Percentiles rank a stretch among this genome's conserved stretches.
phyloP scores from a whole-genome alignment of 2,888 invertebrate genomes.

The Drosophila colorata region DNA sequence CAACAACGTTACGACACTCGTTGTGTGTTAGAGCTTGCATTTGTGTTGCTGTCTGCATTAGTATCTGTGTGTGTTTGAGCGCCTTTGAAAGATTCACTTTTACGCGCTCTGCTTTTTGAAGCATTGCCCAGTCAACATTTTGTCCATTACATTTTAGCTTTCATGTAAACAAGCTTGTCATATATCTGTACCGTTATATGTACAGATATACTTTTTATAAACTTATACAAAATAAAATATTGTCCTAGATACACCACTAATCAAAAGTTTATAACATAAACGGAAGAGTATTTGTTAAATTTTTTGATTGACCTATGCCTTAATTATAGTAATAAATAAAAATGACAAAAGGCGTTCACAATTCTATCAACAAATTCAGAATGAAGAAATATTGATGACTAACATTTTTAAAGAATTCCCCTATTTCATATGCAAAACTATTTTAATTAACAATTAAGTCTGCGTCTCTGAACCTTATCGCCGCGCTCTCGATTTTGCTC shows the following conservation, averaged over 20 bases:
- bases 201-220: too few species aligned
- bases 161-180: background rate
- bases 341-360: background rate
- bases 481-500: conserved; percentile 26
- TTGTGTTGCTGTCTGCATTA: conserved; percentile 42
- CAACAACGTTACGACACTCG: conserved; percentile 76
- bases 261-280: too few species aligned
- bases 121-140: conserved; percentile 55
- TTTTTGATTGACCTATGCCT: too few species aligned
- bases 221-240: too few species aligned
- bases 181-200: background rate
- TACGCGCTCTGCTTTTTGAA: conserved; percentile 46
- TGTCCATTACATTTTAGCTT: background rate
- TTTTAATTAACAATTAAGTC: conserved; percentile 23
- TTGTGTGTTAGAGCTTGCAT: conserved; percentile 59
- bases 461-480: conserved; percentile 45
- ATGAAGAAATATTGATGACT: background rate
- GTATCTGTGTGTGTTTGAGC: conserved; percentile 35
- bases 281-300: too few species aligned
- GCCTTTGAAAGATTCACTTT: conserved; percentile 72
- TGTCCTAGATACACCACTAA: too few species aligned
- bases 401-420: conserved; percentile 4
- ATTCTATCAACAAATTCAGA: background rate
- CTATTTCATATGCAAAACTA: conserved; percentile 1
- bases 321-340: too few species aligned